Conservation (phyloP, 1,140 invertebrate species). For the Lamellibrachia luymesi region DNA sequence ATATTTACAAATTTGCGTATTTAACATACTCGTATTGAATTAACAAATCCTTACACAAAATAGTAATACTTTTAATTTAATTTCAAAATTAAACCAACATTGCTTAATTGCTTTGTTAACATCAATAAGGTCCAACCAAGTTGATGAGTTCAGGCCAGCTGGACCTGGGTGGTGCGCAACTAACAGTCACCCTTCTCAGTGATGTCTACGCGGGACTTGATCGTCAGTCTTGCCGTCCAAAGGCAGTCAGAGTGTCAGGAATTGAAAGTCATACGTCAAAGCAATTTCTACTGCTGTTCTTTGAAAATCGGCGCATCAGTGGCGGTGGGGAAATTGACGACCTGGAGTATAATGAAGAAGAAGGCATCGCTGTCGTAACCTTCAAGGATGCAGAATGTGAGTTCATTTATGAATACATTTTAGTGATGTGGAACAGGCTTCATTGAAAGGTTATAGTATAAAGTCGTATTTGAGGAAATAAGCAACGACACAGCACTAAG, state of each 20-base stretch:
- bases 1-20: no score
- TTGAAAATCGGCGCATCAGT: neutral
- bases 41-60: no score
- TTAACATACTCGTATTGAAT: no score
- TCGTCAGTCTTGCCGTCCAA: neutral
- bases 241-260: slow-evolving; percentile 7
- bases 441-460: neutral
- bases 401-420: neutral
- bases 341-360: neutral
- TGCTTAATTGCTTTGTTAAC: neutral
- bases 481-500: no score
- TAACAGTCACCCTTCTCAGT: neutral
- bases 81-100: neutral
- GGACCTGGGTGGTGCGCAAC: neutral
- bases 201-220: neutral
- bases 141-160: neutral
- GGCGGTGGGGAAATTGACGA: slow-evolving; percentile 1
- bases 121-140: neutral
- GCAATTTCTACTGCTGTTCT: neutral
- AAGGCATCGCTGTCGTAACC: neutral
- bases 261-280: neutral
- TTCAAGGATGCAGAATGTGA: slow-evolving; percentile 11
- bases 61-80: no score
- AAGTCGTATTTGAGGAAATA: neutral
- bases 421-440: neutral